Evolutionary conservation across 2,797 vertebrate species (phyloP), one percentile per base, ranked within the genome.

Genomic region (Phataginus tricuspis): DNA sequence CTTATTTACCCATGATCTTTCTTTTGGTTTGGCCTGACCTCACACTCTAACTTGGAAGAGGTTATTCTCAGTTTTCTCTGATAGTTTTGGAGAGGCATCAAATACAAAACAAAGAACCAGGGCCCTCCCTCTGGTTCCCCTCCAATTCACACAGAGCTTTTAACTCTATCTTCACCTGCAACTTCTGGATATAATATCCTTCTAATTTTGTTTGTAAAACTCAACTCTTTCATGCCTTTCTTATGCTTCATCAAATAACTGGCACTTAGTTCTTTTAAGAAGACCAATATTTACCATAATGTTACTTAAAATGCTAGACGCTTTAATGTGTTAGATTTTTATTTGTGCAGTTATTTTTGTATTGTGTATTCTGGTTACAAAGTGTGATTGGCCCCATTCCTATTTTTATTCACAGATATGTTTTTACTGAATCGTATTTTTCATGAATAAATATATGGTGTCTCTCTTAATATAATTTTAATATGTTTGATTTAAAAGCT

Each of bases 61-160:
- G 4, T 53, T 59, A 23, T 42, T 34, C 42, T 45, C n/a, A 45
- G 6, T 55, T 49, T 49, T 53, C 34, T 57, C 15, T 34, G 31
- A 23, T 68, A 42, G 19, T 42, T 37, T 4, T 18, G 37, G 13
- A 1, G 6, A n/a, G 13, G 15, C 79, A 63, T 80, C 34, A 18
- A 66, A 77, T 27, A 16, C 14, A 79, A 61, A 25, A 68, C 9
- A 57, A 49, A 59, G 12, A 12, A 7, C 57, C 53, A 66, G 25
- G 37, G 8, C 19, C 7, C 13, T 42, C 1, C 8, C 0, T 49
- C 53, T 64, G 13, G 9, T 21, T 42, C 14, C 45, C 0, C 10
- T 29, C 1, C 7, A 37, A 2, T 39, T 68, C 25, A 31, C 9
- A 0, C 7, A 49, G n/a, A 71, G 1, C 9, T 59, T 57, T 42